phyloP scores from a whole-genome alignment of 1,140 invertebrate species.

The Tribolium madens region DNA sequence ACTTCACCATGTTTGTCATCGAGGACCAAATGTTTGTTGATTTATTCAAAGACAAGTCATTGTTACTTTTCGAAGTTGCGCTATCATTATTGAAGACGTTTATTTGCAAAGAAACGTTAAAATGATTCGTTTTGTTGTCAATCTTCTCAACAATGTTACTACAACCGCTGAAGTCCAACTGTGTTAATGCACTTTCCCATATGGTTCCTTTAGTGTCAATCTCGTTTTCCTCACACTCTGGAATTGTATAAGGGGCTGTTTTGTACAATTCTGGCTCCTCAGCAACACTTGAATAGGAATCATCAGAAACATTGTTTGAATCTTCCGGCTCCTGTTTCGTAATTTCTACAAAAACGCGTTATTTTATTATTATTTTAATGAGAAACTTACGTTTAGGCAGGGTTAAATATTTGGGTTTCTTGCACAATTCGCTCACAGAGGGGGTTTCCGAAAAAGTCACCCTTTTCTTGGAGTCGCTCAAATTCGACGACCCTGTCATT shows the following conservation, averaged over 20 bases:
- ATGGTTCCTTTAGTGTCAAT: background rate
- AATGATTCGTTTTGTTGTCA: background rate
- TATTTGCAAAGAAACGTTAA: constrained; percentile 7
- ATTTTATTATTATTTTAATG: no score
- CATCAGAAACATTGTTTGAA: background rate
- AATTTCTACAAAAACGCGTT: no score
- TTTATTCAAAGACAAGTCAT: background rate
- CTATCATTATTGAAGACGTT: background rate
- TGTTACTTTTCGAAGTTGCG: background rate
- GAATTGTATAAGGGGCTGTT: background rate
- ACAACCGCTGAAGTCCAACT: background rate
- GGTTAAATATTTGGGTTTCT: background rate
- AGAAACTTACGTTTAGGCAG: background rate
- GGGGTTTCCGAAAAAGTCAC: constrained; percentile 26
- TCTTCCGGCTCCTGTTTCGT: no score
- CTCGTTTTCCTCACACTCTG: constrained; percentile 4
- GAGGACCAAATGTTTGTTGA: constrained; percentile 54
- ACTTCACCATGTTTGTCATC: constrained; percentile 52
- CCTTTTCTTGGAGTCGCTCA: constrained; percentile 27
- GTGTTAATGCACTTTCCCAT: constrained; percentile 35
- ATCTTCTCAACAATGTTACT: background rate
- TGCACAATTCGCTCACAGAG: background rate
- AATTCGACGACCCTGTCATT: constrained; percentile 1
- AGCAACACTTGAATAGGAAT: background rate
- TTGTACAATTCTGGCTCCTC: background rate